Evolutionary conservation across 2,797 vertebrate species (phyloP).

Genomic region (Eulemur mongoz): DNA sequence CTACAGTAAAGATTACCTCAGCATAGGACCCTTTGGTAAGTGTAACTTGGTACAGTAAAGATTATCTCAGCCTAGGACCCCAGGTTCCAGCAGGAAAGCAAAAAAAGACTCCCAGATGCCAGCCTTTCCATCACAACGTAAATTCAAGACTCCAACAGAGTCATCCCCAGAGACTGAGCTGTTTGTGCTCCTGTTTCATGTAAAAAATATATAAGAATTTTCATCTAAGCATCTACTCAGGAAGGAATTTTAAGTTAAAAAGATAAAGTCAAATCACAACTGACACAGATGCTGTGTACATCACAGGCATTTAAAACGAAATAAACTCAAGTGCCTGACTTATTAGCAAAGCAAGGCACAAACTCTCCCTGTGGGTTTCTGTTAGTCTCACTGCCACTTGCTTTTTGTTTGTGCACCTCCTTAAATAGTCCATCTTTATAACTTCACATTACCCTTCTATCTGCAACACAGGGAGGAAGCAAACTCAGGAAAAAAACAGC

Average conservation of each 20-base stretch:
- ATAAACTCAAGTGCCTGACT: background rate
- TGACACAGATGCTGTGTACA: background rate
- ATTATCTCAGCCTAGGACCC: background rate
- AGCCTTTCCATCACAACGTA: background rate
- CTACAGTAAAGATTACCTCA: background rate
- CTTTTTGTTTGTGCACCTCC: background rate
- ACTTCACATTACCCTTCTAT: background rate
- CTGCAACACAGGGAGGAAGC: background rate
- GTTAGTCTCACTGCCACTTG: background rate
- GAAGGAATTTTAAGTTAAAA: conserved; percentile 26
- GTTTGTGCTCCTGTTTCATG: background rate
- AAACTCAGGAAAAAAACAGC: background rate
- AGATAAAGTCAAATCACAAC: background rate
- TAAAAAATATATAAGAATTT: background rate
- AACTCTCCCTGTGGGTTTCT: background rate
- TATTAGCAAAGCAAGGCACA: background rate
- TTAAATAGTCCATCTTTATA: background rate
- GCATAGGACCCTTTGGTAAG: background rate
- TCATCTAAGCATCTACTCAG: background rate
- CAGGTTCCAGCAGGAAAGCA: background rate
- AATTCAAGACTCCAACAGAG: background rate
- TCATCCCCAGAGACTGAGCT: background rate
- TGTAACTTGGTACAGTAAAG: background rate
- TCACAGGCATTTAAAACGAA: background rate
- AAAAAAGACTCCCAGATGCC: background rate